Conservation (phyloP, 2,888 invertebrate genomes). For the Rhorus exstirpatorius region DNA sequence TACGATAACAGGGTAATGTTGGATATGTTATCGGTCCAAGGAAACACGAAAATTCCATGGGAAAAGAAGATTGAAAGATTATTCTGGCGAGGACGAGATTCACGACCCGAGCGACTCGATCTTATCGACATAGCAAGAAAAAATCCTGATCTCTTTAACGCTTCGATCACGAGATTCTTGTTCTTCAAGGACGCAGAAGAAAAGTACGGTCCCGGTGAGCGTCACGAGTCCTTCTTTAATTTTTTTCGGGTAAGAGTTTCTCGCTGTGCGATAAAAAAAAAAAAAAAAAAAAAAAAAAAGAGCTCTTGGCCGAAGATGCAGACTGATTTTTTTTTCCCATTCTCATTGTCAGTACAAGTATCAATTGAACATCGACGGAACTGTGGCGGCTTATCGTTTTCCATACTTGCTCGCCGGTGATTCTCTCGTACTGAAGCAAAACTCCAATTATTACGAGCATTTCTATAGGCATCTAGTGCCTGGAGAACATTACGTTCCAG, state of each 20-base stretch:
- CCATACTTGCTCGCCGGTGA: conserved; percentile 97
- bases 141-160: conserved; percentile 94
- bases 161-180: conserved; percentile 97
- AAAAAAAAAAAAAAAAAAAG: not conserved
- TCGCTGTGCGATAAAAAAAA: not conserved
- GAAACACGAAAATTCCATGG: conserved; percentile 91
- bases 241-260: conserved; percentile 94
- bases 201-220: conserved; percentile 94
- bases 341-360: conserved; percentile 96
- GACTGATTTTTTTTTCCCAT: conserved; percentile 20
- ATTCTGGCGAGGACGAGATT: conserved; percentile 98
- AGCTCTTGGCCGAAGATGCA: too few relatives aligned
- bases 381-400: conserved; percentile 97
- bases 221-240: conserved; percentile 95
- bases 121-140: conserved; percentile 92
- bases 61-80: conserved; percentile 90
- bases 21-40: conserved; percentile 96
- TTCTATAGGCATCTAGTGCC: conserved; percentile 93
- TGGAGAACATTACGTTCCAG: conserved; percentile 94
- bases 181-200: conserved; percentile 95
- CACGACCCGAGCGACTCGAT: conserved; percentile 93
- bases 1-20: conserved; percentile 91
- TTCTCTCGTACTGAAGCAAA: conserved; percentile 95
- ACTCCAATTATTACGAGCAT: conserved; percentile 97
- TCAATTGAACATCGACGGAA: conserved; percentile 97